These are phyloP conservation scores for Lagodon rhomboides DNA, from an alignment of 2,797 vertebrate genomes.

Conservation along the genomic window DNA sequence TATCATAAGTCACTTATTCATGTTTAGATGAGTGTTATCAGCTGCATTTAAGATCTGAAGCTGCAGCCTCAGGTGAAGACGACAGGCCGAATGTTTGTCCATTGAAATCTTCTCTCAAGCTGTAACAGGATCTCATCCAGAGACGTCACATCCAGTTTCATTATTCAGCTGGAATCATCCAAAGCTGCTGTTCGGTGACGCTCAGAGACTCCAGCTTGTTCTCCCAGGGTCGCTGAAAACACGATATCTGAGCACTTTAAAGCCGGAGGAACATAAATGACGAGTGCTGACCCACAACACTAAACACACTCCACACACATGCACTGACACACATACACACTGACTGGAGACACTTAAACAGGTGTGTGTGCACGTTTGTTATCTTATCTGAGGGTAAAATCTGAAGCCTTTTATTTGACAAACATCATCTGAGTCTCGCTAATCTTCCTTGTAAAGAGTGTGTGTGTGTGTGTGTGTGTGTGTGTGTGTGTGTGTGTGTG, in stretches of 20 bases:
- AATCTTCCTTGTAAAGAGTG: constrained; percentile 14
- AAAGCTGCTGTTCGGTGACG: neutral
- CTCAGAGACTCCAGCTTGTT: no score
- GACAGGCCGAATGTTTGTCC: no score
- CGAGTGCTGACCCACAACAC: neutral
- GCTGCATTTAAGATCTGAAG: no score
- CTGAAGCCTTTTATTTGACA: constrained; percentile 31
- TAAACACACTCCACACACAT: neutral
- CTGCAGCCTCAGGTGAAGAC: no score
- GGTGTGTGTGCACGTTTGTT: constrained; percentile 8
- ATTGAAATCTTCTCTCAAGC: no score
- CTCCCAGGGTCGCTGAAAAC: neutral
- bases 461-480: constrained; percentile 23
- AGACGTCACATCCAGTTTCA: no score
- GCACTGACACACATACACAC: constrained; percentile 3
- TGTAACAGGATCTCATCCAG: no score
- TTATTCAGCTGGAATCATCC: neutral
- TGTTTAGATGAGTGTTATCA: no score
- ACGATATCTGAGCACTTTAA: neutral
- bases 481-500: neutral
- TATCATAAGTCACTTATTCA: no score
- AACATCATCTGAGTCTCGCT: constrained; percentile 20
- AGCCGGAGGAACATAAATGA: neutral
- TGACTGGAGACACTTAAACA: neutral
- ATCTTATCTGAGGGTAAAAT: constrained; percentile 33